Evolutionary conservation across 2,797 vertebrate species (phyloP).

Genomic region (Betta splendens): DNA sequence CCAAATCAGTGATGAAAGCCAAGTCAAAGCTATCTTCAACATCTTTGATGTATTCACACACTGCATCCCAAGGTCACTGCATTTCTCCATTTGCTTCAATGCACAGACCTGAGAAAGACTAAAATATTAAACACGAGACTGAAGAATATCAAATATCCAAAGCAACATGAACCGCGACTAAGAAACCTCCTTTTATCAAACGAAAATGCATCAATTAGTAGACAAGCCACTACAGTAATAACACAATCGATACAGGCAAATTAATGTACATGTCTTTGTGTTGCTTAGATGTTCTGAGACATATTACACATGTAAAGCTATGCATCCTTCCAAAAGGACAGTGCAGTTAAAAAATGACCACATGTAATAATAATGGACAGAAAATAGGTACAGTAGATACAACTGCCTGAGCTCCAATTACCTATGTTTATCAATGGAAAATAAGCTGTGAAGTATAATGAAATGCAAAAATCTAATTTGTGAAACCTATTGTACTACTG

Average conservation of each 20-base stretch:
- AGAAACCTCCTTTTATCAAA: no score
- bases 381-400: slow-evolving; percentile 14
- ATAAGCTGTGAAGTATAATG: slow-evolving; percentile 20
- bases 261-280: no score
- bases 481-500: slow-evolving; percentile 34
- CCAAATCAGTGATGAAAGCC: slow-evolving; percentile 40
- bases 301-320: background rate
- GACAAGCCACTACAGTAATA: no score
- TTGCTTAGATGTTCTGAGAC: no score
- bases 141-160: background rate
- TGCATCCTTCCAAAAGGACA: no score
- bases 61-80: slow-evolving; percentile 27
- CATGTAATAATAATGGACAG: slow-evolving; percentile 14
- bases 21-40: slow-evolving; percentile 22
- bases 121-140: background rate
- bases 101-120: background rate
- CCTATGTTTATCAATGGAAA: slow-evolving; percentile 28
- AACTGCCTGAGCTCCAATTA: slow-evolving; percentile 16
- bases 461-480: slow-evolving; percentile 37
- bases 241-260: no score
- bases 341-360: slow-evolving; percentile 5
- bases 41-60: slow-evolving; percentile 31
- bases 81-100: slow-evolving; percentile 3
- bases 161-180: no score
- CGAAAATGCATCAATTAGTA: no score